Evolutionary conservation across 2,113 vertebrate genomes (phyloP), one percentile per base, ranked within the genome.

Genomic region (Aplodontia rufa): DNA sequence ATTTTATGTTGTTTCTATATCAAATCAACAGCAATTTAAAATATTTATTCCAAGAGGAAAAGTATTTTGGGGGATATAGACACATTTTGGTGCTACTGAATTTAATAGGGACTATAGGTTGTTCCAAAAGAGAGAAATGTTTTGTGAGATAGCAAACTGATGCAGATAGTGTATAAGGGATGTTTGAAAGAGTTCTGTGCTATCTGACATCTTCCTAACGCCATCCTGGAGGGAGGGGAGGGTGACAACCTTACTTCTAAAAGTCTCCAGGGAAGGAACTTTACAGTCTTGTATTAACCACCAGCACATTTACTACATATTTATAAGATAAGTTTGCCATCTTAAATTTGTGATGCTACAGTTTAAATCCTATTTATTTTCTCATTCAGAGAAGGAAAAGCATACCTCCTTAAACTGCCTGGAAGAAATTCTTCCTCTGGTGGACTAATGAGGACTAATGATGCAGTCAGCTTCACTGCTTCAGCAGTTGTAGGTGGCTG

Each of bases 361-460:
- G 60, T 86, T 35, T 72, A 92, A 94, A 94, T 42, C 12, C 30
- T 22, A 45, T n/a, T 55, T 64, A n/a, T 91, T 74, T 88, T 69
- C 80, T 93, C 92, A 28, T 64, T 92, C 26, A 47, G 76, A 80
- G 40, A 14, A 84, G 35, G 32, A 90, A 90, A 49, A 28, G 19
- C 2, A 47, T 49, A 68, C 68, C 66, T 58, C 22, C 55, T 81
- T 76, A 49, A 79, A 76, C 24, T 53, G 17, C 62, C 35, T 87
- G 40, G n/a, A 93, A 83, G 51, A 79, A 86, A 66, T 86, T 66
- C 30, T 45, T 62, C 37, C 69, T n/a, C 28, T 1, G 10, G 32
- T 66, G 3, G 60, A 78, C 11, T 60, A 26, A 8, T 60, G 58
- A 81, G 26, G 30, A 55, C 40, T 64, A 19, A 22, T 3, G 47